A percentile compares a stretch with the other conserved stretches of the same genome.
Evolutionary conservation across 2,113 vertebrate species (phyloP).

Genomic region (Copsychus sechellarum): DNA sequence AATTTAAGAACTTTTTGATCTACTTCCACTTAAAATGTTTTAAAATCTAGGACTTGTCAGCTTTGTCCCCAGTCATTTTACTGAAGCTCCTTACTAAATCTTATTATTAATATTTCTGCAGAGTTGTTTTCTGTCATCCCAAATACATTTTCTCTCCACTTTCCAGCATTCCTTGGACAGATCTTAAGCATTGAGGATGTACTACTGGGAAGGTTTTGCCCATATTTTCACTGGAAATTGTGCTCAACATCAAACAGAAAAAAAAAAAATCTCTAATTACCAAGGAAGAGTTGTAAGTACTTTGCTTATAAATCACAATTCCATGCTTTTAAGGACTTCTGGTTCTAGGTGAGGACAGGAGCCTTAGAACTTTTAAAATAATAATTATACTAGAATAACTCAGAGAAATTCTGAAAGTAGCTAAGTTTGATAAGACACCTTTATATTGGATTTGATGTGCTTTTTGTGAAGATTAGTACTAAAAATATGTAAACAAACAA

Average conservation of each 20-base stretch:
- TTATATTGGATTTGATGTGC: not conserved
- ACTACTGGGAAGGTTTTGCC: not conserved
- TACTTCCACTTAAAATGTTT: not conserved
- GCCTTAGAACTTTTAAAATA: not conserved
- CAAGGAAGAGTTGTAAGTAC: not conserved
- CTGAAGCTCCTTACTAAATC: not conserved
- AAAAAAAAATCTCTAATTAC: not conserved
- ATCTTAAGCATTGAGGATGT: not conserved
- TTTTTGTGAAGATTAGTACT: not conserved
- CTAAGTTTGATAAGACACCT: not conserved
- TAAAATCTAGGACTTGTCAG: not conserved
- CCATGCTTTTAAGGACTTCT: not conserved
- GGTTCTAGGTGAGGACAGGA: not conserved
- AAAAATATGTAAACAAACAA: not conserved
- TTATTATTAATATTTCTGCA: not conserved
- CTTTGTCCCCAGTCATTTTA: not conserved
- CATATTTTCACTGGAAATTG: not conserved
- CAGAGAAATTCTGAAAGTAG: not conserved
- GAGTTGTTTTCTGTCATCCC: not conserved
- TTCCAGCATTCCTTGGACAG: not conserved
- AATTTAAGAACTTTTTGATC: not conserved
- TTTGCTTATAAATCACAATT: not conserved
- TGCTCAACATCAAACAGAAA: not conserved
- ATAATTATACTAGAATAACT: not conserved
- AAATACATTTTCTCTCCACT: not conserved